Evolutionary conservation across 2,797 vertebrate genomes (phyloP).

Genomic region (Garrulus glandarius): DNA sequence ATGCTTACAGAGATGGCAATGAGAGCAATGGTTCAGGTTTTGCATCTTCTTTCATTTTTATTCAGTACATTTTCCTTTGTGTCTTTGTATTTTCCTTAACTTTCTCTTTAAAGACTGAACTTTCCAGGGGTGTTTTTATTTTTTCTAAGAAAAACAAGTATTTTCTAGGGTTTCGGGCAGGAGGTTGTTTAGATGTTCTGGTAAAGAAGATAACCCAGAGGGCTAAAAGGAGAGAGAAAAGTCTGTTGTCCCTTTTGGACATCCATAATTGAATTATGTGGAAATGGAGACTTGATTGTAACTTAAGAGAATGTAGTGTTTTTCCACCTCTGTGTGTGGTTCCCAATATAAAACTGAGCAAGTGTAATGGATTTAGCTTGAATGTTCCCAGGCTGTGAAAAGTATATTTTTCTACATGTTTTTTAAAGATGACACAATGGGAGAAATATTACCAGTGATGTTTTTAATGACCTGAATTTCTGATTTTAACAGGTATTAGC

Average conservation of each 20-base stretch:
- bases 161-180: not conserved
- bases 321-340: not conserved
- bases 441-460: not conserved
- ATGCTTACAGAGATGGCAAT: not conserved
- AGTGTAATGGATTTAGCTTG: not conserved
- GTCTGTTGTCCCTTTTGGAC: not conserved
- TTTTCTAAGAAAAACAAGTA: not conserved
- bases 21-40: not conserved
- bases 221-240: not conserved
- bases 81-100: not conserved
- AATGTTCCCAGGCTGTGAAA: not conserved
- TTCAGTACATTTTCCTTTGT: not conserved
- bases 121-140: not conserved
- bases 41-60: not conserved
- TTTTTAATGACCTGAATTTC: not conserved
- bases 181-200: not conserved
- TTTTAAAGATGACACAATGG: not conserved
- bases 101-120: not conserved
- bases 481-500: constrained; percentile 81
- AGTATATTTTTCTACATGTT: not conserved
- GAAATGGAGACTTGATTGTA: not conserved
- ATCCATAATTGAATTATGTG: not conserved
- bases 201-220: not conserved
- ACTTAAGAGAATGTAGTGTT: not conserved
- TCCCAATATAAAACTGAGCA: not conserved